These are phyloP conservation scores for Macrotrachela quadricornifera DNA, from an alignment of 1,140 invertebrate species.

Conservation along the genomic window DNA sequence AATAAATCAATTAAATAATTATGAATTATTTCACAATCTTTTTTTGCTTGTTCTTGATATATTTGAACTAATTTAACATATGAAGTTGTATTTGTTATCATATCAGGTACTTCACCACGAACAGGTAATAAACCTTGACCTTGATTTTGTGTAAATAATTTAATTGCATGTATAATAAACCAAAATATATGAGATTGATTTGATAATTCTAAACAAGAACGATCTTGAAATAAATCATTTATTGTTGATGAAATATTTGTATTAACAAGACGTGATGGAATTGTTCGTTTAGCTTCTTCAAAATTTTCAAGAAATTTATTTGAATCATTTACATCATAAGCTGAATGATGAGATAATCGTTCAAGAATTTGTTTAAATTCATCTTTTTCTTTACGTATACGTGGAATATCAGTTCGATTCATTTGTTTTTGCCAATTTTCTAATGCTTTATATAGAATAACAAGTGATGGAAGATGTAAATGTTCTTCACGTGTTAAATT, in stretches of 20 bases:
- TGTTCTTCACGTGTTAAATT: slow-evolving; percentile 52
- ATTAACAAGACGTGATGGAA: slow-evolving; percentile 7
- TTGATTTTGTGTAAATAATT: slow-evolving; percentile 67
- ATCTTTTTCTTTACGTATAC: slow-evolving; percentile 56
- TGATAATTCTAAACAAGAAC: slow-evolving; percentile 11
- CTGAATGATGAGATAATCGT: too few relatives aligned
- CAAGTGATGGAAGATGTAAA: slow-evolving; percentile 71
- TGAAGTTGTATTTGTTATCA: slow-evolving; percentile 78
- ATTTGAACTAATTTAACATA: slow-evolving; percentile 75
- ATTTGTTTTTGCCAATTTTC: slow-evolving; percentile 42
- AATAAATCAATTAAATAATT: too few relatives aligned
- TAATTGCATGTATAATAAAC: slow-evolving; percentile 69
- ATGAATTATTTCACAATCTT: slow-evolving; percentile 34
- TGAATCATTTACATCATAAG: too few relatives aligned
- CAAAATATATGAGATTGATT: slow-evolving; percentile 43
- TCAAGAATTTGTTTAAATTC: slow-evolving; percentile 50
- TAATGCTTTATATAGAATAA: slow-evolving; percentile 67
- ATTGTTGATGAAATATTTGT: slow-evolving; percentile 36
- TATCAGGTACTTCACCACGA: slow-evolving; percentile 77
- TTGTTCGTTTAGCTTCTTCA: neutral
- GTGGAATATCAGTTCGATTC: slow-evolving; percentile 37
- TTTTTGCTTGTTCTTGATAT: slow-evolving; percentile 52
- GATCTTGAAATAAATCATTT: slow-evolving; percentile 19
- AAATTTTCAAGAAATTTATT: neutral
- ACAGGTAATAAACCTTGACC: slow-evolving; percentile 33